Conservation (phyloP, 2,888 invertebrate species). For the Pardosa pseudoannulata region DNA sequence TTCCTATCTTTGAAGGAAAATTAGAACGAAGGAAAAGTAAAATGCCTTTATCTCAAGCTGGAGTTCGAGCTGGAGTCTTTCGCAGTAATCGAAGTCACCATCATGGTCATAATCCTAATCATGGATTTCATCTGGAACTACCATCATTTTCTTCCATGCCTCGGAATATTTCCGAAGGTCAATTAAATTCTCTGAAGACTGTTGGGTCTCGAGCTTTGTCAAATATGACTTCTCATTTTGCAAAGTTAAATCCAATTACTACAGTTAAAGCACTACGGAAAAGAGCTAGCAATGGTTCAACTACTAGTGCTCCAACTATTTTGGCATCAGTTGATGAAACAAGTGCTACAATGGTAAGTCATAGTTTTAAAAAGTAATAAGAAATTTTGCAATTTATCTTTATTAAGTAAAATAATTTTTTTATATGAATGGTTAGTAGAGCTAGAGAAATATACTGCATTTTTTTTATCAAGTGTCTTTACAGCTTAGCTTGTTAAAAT, state of each 20-base stretch:
- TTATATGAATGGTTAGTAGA: too few species aligned
- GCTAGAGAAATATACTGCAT: too few species aligned
- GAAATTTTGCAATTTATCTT: too few species aligned
- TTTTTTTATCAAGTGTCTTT: too few species aligned
- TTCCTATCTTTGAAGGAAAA: conserved; percentile 84
- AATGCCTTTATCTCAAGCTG: conserved; percentile 73
- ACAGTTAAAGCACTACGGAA: conserved; percentile 56
- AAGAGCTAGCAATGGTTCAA: conserved; percentile 31
- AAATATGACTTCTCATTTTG: conserved; percentile 91
- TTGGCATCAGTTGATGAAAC: conserved; percentile 65
- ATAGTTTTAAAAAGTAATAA: too few species aligned
- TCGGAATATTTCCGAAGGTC: conserved; percentile 92
- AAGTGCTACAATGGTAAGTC: conserved; percentile 51
- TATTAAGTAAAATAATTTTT: too few species aligned
- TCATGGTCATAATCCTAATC: conserved; percentile 50
- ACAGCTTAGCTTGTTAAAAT: too few species aligned
- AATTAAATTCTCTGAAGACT: conserved; percentile 86
- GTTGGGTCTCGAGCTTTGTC: conserved; percentile 81
- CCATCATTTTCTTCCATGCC: conserved; percentile 78
- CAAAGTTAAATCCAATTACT: conserved; percentile 85
- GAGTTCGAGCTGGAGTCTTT: conserved; percentile 48
- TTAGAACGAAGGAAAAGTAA: conserved; percentile 77
- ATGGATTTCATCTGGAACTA: conserved; percentile 72
- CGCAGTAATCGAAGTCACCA: conserved; percentile 54
- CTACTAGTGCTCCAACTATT: conserved; percentile 42